These are phyloP conservation scores for Cnemophilus loriae DNA, from an alignment of 2,113 vertebrate species.

Conservation along the genomic window DNA sequence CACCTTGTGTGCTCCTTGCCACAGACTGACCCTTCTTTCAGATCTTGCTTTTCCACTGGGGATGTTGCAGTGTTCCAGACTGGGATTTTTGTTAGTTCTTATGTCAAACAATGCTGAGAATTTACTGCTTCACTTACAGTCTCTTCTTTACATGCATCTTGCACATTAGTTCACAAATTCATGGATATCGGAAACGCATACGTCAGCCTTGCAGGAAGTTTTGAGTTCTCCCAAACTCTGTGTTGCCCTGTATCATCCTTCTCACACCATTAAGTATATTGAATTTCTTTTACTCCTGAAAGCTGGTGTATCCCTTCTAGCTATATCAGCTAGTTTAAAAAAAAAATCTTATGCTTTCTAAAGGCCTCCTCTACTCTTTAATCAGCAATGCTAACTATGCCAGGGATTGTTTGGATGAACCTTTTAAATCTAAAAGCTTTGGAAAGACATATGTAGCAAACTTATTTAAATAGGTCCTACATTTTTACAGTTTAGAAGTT, in stretches of 20 bases:
- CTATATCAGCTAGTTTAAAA: background rate
- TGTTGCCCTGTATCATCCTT: background rate
- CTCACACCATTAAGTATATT: background rate
- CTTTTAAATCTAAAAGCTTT: background rate
- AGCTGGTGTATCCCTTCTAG: background rate
- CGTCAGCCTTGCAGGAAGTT: background rate
- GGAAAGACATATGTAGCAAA: background rate
- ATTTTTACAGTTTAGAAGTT: background rate
- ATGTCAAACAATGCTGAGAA: background rate
- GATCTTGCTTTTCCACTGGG: background rate
- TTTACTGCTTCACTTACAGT: background rate
- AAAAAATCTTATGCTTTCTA: background rate
- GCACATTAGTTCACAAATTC: background rate
- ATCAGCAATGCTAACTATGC: background rate
- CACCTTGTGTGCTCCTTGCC: background rate
- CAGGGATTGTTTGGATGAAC: background rate
- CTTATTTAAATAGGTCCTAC: background rate
- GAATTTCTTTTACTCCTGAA: background rate
- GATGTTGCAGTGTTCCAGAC: background rate
- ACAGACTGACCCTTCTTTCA: background rate
- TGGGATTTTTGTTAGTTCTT: background rate
- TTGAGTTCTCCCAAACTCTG: background rate
- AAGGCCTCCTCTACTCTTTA: background rate
- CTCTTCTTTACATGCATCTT: background rate
- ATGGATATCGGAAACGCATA: background rate